phyloP scores from a whole-genome alignment of 53 echinoderm and acorn worm species.

The Hippasteria phrygiana region DNA sequence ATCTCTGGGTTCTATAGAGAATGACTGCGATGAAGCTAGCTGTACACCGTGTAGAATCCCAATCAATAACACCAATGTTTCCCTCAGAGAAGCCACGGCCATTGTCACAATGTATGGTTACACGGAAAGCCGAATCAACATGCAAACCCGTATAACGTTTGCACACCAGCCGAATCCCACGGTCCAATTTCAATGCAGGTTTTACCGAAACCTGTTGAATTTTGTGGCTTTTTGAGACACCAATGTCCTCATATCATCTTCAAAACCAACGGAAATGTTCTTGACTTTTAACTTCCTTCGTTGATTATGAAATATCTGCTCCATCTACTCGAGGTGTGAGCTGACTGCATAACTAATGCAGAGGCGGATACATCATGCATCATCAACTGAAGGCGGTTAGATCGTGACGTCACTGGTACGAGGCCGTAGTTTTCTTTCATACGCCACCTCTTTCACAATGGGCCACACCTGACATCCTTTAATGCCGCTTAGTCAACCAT shows the following conservation, averaged over 20 bases:
- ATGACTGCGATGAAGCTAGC: slow-evolving; percentile 24
- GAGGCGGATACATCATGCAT: not conserved
- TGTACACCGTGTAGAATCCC: not conserved
- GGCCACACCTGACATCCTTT: slow-evolving; percentile 33
- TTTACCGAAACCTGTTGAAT: not conserved
- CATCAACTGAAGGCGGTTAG: slow-evolving; percentile 9
- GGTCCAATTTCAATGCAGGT: not conserved
- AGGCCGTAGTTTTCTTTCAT: slow-evolving; percentile 42
- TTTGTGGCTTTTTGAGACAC: not conserved
- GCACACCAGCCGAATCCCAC: slow-evolving; percentile 1
- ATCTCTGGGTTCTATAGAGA: slow-evolving; percentile 44
- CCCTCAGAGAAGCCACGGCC: slow-evolving; percentile 31
- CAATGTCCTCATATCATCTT: not conserved
- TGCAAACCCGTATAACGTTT: slow-evolving; percentile 16
- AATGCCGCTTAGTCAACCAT: slow-evolving; percentile 16
- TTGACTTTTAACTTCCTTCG: not conserved
- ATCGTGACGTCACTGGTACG: slow-evolving; percentile 22
- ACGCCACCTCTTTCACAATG: slow-evolving; percentile 41
- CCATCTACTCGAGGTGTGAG: not conserved
- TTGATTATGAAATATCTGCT: not conserved
- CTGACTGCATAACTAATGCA: not conserved
- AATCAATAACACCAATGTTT: not conserved
- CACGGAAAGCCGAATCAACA: not conserved
- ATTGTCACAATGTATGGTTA: slow-evolving; percentile 1
- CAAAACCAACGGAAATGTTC: not conserved